Percentiles rank a stretch among this genome's conserved stretches.
These are phyloP conservation scores for Paradisaea rubra DNA, from an alignment of 2,113 vertebrate genomes.

Conservation along the genomic window DNA sequence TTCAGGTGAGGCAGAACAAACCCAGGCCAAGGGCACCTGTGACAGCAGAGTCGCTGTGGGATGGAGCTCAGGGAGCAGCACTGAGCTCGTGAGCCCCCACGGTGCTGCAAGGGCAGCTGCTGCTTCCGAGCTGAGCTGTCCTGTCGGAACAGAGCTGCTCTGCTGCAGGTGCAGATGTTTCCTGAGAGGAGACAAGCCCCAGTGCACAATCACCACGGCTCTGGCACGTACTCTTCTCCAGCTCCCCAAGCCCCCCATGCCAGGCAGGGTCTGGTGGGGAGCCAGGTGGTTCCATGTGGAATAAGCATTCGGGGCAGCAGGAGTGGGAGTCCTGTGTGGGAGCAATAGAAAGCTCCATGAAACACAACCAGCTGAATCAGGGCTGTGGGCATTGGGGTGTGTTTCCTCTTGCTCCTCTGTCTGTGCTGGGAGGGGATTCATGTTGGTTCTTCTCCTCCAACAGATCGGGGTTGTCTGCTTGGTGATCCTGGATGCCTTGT, in stretches of 20 bases:
- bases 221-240: not conserved
- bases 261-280: not conserved
- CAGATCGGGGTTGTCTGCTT: slow-evolving; percentile 87
- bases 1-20: slow-evolving; percentile 78
- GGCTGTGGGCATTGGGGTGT: not conserved
- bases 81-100: accelerated
- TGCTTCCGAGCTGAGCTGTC: not conserved
- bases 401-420: not conserved
- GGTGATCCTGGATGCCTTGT: slow-evolving; percentile 87
- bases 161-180: not conserved
- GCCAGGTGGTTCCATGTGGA: not conserved
- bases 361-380: accelerated
- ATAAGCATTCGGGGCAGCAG: accelerated
- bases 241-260: accelerated
- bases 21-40: not conserved
- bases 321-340: not conserved
- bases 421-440: not conserved
- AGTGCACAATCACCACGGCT: accelerated
- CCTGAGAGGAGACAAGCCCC: not conserved
- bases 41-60: not conserved
- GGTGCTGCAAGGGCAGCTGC: not conserved
- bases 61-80: not conserved
- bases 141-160: accelerated
- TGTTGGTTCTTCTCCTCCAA: not conserved
- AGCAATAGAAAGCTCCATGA: not conserved